These are phyloP conservation scores for Natrix natrix DNA, from an alignment of 2,797 vertebrate genomes.

Conservation along the genomic window DNA sequence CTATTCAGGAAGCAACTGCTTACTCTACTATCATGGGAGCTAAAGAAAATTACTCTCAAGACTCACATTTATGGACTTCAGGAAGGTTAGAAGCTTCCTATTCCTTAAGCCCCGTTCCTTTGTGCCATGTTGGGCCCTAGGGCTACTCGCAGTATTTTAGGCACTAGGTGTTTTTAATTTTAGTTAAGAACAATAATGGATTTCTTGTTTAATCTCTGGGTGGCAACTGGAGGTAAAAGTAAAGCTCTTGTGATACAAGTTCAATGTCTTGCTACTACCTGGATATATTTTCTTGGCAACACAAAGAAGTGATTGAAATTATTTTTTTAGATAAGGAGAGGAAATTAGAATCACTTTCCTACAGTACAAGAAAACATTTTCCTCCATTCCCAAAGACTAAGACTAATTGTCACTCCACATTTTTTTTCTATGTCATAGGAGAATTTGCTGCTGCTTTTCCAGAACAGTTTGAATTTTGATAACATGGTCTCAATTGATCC, in stretches of 20 bases:
- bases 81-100: background rate
- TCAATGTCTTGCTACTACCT: background rate
- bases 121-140: background rate
- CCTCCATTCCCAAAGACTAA: background rate
- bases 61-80: background rate
- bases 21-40: background rate
- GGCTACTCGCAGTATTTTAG: background rate
- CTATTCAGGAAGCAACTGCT: background rate
- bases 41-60: background rate
- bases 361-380: background rate
- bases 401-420: background rate
- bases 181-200: no score
- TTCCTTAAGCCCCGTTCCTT: background rate
- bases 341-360: conserved; percentile 11
- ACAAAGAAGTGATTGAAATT: background rate
- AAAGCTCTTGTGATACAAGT: background rate
- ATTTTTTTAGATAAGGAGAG: background rate
- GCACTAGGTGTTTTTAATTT: background rate
- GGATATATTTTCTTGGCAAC: background rate
- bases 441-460: conserved; percentile 73
- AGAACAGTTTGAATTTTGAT: conserved; percentile 36
- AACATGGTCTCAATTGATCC: background rate
- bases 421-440: conserved; percentile 38
- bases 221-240: conserved; percentile 1
- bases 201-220: background rate